phyloP scores from a whole-genome alignment of 2,113 vertebrate genomes.

The Neotoma lepida region DNA sequence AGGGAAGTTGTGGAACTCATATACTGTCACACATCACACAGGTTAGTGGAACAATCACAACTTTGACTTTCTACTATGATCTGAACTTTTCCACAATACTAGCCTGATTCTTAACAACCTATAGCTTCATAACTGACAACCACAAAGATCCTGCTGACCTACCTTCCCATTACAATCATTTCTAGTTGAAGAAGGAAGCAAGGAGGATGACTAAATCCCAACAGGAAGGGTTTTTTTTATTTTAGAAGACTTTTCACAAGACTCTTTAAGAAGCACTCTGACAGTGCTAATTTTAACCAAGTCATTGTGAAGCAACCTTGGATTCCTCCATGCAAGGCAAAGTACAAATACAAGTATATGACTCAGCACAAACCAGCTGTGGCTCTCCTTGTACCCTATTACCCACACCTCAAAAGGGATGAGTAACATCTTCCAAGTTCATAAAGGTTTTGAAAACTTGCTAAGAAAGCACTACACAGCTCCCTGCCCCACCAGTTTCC shows the following conservation, averaged over 20 bases:
- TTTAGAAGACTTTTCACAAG: slow-evolving; percentile 62
- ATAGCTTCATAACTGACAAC: background rate
- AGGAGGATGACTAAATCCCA: slow-evolving; percentile 63
- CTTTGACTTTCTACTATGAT: background rate
- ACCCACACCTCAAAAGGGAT: background rate
- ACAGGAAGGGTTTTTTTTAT: slow-evolving; percentile 70
- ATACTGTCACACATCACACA: background rate
- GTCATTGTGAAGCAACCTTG: slow-evolving; percentile 76
- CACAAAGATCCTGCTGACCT: background rate
- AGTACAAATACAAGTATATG: slow-evolving; percentile 61
- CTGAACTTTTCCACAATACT: background rate
- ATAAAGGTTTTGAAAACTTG: slow-evolving; percentile 50
- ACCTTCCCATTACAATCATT: slow-evolving; percentile 52
- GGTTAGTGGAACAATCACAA: background rate
- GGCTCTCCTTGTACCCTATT: slow-evolving; percentile 15
- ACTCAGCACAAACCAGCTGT: slow-evolving; percentile 71
- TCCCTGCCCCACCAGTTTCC: too few relatives aligned
- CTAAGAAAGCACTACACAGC: background rate
- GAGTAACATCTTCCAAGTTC: slow-evolving; percentile 52
- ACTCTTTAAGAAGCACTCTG: slow-evolving; percentile 64
- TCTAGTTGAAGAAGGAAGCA: slow-evolving; percentile 58
- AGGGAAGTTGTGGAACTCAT: background rate
- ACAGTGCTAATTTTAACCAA: slow-evolving; percentile 76
- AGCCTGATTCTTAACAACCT: background rate
- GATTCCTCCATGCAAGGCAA: slow-evolving; percentile 67